Evolutionary conservation across 1,140 invertebrate genomes (phyloP).

Genomic region (Zelostemma sp.): DNA sequence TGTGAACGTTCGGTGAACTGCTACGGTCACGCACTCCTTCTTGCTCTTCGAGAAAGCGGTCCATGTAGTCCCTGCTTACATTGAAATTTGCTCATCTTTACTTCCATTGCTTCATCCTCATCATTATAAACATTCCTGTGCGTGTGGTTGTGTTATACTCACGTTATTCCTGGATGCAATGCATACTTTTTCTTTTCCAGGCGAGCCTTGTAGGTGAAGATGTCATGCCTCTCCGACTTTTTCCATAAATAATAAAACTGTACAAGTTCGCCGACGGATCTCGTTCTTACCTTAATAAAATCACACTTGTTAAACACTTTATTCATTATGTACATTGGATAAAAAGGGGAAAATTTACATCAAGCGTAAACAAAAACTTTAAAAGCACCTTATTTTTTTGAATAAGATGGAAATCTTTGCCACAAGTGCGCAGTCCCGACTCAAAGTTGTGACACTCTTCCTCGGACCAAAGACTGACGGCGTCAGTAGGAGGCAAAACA

Average conservation of each 20-base stretch:
- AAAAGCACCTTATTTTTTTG: conserved; percentile 90
- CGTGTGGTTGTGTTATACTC: conserved; percentile 42
- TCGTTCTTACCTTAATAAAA: conserved; percentile 79
- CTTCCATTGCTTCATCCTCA: too few relatives aligned
- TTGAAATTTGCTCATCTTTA: too few relatives aligned
- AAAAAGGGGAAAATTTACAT: too few relatives aligned
- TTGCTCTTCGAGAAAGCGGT: conserved; percentile 80
- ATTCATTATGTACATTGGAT: too few relatives aligned
- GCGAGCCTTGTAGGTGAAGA: conserved; percentile 82
- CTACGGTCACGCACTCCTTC: conserved; percentile 71
- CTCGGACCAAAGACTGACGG: conserved; percentile 94
- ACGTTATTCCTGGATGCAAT: conserved; percentile 81
- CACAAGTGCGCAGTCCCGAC: conserved; percentile 90
- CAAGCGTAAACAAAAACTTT: too few relatives aligned
- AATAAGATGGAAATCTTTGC: conserved; percentile 97
- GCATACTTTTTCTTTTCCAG: conserved; percentile 85
- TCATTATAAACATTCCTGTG: too few relatives aligned
- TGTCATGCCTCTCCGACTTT: conserved; percentile 97
- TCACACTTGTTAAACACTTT: too few relatives aligned
- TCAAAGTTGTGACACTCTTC: conserved; percentile 98
- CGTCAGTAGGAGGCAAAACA: conserved; percentile 77
- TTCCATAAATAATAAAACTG: conserved; percentile 99
- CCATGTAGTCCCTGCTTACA: conserved; percentile 78
- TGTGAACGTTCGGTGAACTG: conserved; percentile 74
- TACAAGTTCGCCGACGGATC: conserved; percentile 96